phyloP scores from a whole-genome alignment of 2,113 vertebrate genomes.

The Turdus rufiventris region DNA sequence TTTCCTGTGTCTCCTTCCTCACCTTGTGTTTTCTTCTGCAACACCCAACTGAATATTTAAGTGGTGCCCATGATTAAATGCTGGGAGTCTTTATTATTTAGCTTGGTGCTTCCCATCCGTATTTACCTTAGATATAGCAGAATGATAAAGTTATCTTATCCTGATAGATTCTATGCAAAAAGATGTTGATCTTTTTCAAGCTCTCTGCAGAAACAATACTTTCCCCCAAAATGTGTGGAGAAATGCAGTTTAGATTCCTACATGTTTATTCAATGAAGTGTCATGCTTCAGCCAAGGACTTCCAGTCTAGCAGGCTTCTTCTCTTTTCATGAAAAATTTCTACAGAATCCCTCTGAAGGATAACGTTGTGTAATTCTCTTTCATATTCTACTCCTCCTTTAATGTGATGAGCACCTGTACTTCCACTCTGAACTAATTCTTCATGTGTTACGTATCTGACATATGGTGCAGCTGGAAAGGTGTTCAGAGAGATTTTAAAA shows the following conservation, averaged over 20 bases:
- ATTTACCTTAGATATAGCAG: neutral
- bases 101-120: neutral
- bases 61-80: neutral
- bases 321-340: neutral
- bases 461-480: neutral
- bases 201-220: neutral
- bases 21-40: neutral
- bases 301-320: neutral
- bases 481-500: neutral
- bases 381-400: neutral
- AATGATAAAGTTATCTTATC: neutral
- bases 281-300: neutral
- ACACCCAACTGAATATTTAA: neutral
- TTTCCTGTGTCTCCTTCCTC: neutral
- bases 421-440: neutral
- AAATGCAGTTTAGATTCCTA: neutral
- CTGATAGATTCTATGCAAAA: neutral
- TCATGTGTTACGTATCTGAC: neutral
- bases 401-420: neutral
- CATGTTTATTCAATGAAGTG: neutral
- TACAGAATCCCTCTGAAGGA: neutral
- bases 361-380: neutral
- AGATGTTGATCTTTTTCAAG: neutral
- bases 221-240: neutral
- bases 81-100: neutral